phyloP scores from a whole-genome alignment of 2,888 invertebrate species.

The Papilio demoleus region DNA sequence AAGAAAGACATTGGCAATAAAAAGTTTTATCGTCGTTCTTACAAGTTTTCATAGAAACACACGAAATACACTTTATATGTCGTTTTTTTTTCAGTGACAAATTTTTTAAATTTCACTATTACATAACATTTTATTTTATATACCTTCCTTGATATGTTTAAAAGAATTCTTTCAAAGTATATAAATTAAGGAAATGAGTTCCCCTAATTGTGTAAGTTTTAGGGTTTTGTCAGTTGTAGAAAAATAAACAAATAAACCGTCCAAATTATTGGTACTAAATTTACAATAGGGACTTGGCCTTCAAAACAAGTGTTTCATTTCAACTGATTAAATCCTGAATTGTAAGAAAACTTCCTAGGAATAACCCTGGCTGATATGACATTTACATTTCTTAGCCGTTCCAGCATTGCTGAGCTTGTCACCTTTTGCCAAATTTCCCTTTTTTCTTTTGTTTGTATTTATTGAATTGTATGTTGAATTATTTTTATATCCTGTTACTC shows the following conservation, averaged over 20 bases:
- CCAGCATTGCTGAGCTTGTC: no score
- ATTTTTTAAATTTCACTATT: not conserved
- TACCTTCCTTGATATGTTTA: not conserved
- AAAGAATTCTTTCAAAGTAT: not conserved
- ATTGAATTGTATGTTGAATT: no score
- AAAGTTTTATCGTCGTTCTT: not conserved
- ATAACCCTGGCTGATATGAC: not conserved
- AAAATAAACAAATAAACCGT: slow-evolving; percentile 4
- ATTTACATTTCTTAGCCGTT: no score
- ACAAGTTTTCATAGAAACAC: not conserved
- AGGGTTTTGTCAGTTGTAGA: not conserved
- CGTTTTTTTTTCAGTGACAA: not conserved
- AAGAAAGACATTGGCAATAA: not conserved
- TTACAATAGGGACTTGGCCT: not conserved
- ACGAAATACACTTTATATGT: no score
- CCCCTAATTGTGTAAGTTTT: not conserved
- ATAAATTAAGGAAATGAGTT: not conserved
- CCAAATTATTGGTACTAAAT: not conserved
- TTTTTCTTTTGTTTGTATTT: no score
- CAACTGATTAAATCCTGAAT: not conserved
- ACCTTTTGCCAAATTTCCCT: no score
- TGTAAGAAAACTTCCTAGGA: slow-evolving; percentile 1
- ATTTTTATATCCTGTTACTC: no score
- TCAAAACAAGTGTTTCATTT: not conserved
- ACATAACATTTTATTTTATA: no score